Percentiles rank a stretch among this genome's conserved stretches.
Evolutionary conservation across 2,113 vertebrate genomes (phyloP).

Genomic region (Chamaea fasciata): DNA sequence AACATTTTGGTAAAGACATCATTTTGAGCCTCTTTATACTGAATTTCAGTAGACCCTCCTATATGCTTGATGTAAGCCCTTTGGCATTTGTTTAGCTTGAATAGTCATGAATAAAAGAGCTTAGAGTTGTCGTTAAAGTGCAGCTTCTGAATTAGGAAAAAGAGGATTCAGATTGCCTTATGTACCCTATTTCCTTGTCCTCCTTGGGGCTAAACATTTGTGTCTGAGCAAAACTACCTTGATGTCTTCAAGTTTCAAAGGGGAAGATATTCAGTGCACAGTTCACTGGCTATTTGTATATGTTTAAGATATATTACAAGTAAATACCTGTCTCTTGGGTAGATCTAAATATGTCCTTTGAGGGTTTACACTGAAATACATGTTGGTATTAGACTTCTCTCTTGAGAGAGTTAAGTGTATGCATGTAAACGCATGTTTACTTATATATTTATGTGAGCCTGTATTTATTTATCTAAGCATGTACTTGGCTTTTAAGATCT

Average conservation of each 20-base stretch:
- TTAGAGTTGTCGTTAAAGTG: conserved; percentile 36
- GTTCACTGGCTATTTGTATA: not conserved
- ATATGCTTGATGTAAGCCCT: conserved; percentile 51
- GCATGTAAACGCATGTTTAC: rapidly evolving
- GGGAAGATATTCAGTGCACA: not conserved
- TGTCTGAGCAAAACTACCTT: not conserved
- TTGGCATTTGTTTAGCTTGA: conserved; percentile 69
- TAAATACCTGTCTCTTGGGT: not conserved
- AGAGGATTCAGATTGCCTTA: conserved; percentile 39
- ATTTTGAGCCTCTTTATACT: conserved; percentile 49
- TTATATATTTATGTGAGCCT: not conserved
- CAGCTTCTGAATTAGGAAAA: conserved; percentile 34
- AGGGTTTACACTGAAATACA: not conserved
- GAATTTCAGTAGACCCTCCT: conserved; percentile 43
- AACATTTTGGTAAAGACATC: conserved; percentile 39
- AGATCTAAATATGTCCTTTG: not conserved
- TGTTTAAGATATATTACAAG: not conserved
- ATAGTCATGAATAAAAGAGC: conserved; percentile 63
- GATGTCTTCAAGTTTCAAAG: not conserved
- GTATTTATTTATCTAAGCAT: conserved; percentile 21
- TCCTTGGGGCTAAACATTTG: conserved; percentile 3
- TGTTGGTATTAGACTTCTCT: not conserved
- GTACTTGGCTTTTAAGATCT: conserved; percentile 43
- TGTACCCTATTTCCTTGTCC: conserved; percentile 30
- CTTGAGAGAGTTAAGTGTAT: rapidly evolving